Base-by-base conservation (phyloP, 2,113 vertebrate genomes). In the Hirundichthys speculiger region DNA sequence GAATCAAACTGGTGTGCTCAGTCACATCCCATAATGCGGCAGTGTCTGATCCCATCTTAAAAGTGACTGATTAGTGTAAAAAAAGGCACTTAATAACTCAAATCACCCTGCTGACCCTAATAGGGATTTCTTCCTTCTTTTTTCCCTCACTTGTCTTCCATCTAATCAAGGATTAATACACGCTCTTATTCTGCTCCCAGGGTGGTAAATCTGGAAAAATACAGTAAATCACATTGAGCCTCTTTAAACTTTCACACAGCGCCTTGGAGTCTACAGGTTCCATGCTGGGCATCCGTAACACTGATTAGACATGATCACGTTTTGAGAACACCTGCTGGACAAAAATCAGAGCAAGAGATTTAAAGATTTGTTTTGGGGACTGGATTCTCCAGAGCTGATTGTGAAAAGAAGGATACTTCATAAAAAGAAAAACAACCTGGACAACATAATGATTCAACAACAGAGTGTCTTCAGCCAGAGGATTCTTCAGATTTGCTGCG, bases 1-100 rank as follows among this genome's bases (percentile, higher is more conserved):
- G 66, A 74, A 58, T 76, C 65, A 73, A 48, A 72, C 64, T 70
- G 67, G 59, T 63, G 61, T 24, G 58, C 56, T 75, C 77, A 59
- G 42, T 89, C 80, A 73, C 71, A 51, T 73, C 65, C 73, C 75
- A 79, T 72, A 85, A 86, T 82, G 42, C 79, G 62, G 61, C 73
- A 69, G 67, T 57, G 77, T 90, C 86, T 88, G 85, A 90, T 86
- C 84, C 81, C 73, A 69, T 89, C 80, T 87, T 90, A 85, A 80
- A 89, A 87, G 82, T 65, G 75, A 77, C 75, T 82, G 80, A 87
- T 88, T 84, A 87, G 69, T 59, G 74, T 64, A 61, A 77, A 84
- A 40, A 87, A 76, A 87, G 79, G 55, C 73, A 81, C 77, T 89
- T 89, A 86, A 85, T 82, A 81, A 87, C 76, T 75, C 70, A 79